Evolutionary conservation across 37 sponge, comb jelly and placozoan genomes (phyloP).

Genomic region (Mnemiopsis leidyi): DNA sequence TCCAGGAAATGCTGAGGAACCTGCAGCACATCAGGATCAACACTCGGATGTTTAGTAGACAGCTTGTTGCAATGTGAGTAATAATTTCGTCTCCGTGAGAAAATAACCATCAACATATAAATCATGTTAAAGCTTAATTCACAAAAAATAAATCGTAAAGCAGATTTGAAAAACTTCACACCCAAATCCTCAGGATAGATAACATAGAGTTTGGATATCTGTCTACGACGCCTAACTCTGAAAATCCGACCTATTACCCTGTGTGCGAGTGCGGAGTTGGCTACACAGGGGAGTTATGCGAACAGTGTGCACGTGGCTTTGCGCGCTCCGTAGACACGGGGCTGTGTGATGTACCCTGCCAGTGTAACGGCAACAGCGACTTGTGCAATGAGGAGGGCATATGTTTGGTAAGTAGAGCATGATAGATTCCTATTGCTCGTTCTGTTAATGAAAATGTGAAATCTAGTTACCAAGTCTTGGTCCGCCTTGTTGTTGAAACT

Average conservation of each 20-base stretch:
- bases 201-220: neutral
- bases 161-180: too few species aligned
- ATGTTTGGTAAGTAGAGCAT: slow-evolving; percentile 7
- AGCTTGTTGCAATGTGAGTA: slow-evolving; percentile 20
- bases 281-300: neutral
- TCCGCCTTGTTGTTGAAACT: too few species aligned
- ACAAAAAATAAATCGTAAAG: too few species aligned
- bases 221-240: neutral
- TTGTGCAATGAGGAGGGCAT: neutral
- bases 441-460: neutral
- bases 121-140: neutral
- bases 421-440: neutral
- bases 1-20: neutral
- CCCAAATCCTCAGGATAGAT: neutral
- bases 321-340: neutral
- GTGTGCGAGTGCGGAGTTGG: slow-evolving; percentile 1
- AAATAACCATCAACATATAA: neutral
- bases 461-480: neutral
- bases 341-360: neutral
- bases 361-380: neutral
- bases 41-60: neutral
- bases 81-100: too few species aligned
- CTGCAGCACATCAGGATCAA: neutral
- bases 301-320: neutral
- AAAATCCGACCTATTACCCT: neutral